Base-by-base conservation (phyloP, 2,888 invertebrate species). In the Arge pagana region DNA sequence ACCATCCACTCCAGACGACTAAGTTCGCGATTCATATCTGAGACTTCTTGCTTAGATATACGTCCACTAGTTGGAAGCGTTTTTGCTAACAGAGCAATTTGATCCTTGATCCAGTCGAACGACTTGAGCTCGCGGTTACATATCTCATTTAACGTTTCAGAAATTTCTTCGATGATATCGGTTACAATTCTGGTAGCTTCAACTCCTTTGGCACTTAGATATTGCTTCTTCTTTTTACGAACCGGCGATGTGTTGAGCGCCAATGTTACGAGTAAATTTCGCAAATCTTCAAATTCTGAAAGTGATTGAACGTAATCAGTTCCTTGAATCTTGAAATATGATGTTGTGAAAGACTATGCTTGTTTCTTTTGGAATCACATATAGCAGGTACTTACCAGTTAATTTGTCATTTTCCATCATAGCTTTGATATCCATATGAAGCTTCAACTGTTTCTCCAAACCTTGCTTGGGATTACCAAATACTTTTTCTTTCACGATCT, bases 401-500 rank as follows among this genome's bases (percentile, higher is more conserved):
- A 11, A 7, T 10, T 26, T 4, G 31, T 2, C n/a, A 13, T 33
- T 13, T 13, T 5, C 5, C 5, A 23, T 11, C 13, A 45, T 45
- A 23, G 15, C n/a, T 23, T 45, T 35, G n/a, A 7, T 10, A 23
- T 21, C 4, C 5, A 33, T 15, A 23, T 33, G 23, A 19, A 11
- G 10, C 16, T 10, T 2, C 11, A 31, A 18, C 39, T 33, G 11
- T 21, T 39, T 24, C 50, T 19, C n/a, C 49, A 35, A n/a, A n/a
- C n/a, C n/a, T n/a, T n/a, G n/a, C n/a, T n/a, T n/a, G n/a, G n/a
- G n/a, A n/a, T 60, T 43, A 6, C 69, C 70, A 57, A 62, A 69
- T 7, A 64, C 48, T 31, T 65, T 65, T 6, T 21, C 52, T 54
- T 74, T 72, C 0, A 79, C 76, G 7, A 56, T 41, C 50, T 69